phyloP scores from a whole-genome alignment of 2,888 invertebrate genomes.

The Girardia tigrina region DNA sequence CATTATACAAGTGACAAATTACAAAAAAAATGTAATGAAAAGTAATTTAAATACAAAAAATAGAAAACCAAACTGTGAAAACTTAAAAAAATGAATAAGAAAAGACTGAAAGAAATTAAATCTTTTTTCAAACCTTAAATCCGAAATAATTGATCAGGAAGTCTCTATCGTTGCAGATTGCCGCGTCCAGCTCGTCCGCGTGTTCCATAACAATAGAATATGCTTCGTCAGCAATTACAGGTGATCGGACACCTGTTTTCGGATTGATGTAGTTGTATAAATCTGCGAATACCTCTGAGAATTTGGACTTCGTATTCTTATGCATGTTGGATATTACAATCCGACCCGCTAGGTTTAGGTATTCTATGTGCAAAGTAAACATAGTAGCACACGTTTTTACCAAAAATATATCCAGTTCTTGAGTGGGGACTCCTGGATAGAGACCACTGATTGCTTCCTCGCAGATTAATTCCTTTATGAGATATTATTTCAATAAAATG shows the following conservation, averaged over 20 bases:
- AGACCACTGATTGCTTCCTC: conserved; percentile 79
- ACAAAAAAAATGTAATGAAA: no score
- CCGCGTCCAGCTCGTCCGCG: conserved; percentile 63
- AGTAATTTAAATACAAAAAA: no score
- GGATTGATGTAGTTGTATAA: conserved; percentile 64
- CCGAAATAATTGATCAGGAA: conserved; percentile 95
- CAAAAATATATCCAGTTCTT: conserved; percentile 87
- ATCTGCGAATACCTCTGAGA: conserved; percentile 77
- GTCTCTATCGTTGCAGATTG: conserved; percentile 89
- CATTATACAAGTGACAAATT: no score
- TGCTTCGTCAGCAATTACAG: conserved; percentile 73
- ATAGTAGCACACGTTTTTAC: conserved; percentile 93
- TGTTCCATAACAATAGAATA: conserved; percentile 47
- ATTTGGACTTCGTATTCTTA: conserved; percentile 87
- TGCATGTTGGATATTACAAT: conserved; percentile 92
- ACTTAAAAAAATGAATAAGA: no score
- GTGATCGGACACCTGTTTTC: conserved; percentile 60
- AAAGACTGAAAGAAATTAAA: no score
- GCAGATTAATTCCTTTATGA: conserved; percentile 48
- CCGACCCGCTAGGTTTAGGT: conserved; percentile 61
- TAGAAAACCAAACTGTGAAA: no score
- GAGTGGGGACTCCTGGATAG: conserved; percentile 86
- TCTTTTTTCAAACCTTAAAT: no score
- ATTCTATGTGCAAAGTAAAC: conserved; percentile 92
- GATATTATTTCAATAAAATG: no score